Conservation (phyloP, 1,140 invertebrate species). For the Melitaea cinxia region DNA sequence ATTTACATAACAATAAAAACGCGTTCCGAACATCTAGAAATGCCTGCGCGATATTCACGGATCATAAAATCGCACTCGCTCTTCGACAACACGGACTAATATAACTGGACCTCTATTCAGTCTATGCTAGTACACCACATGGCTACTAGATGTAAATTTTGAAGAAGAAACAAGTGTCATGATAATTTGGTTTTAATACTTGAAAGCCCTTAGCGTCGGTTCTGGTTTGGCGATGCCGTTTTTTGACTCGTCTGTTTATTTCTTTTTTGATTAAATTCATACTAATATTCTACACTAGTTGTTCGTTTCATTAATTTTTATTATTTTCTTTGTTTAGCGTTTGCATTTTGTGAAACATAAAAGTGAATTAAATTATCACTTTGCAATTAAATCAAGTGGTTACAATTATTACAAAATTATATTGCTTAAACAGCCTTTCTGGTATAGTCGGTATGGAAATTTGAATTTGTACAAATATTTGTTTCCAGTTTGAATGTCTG, state of each 20-base stretch:
- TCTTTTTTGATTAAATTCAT: constrained; percentile 35
- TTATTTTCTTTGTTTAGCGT: too few species aligned
- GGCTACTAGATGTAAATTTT: constrained; percentile 35
- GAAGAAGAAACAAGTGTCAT: constrained; percentile 49
- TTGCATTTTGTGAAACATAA: too few species aligned
- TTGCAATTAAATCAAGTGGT: too few species aligned
- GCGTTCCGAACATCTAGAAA: constrained; percentile 80
- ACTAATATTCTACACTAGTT: constrained; percentile 21
- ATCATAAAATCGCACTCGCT: constrained; percentile 77
- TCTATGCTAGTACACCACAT: constrained; percentile 16
- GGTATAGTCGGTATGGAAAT: too few species aligned
- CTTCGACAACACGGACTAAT: constrained; percentile 57
- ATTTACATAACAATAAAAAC: constrained; percentile 82
- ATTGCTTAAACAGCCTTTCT: too few species aligned
- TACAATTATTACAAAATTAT: too few species aligned
- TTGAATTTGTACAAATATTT: too few species aligned
- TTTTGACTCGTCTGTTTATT: constrained; percentile 47
- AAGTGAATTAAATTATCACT: too few species aligned
- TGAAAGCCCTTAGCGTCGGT: constrained; percentile 51
- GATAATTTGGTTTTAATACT: constrained; percentile 61
- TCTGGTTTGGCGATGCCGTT: constrained; percentile 58
- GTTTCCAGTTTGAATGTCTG: too few species aligned
- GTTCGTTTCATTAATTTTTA: not conserved
- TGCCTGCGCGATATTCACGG: constrained; percentile 80
- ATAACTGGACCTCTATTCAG: constrained; percentile 59